Conservation (phyloP, 2,888 invertebrate genomes). For the Pandemis heparana region DNA sequence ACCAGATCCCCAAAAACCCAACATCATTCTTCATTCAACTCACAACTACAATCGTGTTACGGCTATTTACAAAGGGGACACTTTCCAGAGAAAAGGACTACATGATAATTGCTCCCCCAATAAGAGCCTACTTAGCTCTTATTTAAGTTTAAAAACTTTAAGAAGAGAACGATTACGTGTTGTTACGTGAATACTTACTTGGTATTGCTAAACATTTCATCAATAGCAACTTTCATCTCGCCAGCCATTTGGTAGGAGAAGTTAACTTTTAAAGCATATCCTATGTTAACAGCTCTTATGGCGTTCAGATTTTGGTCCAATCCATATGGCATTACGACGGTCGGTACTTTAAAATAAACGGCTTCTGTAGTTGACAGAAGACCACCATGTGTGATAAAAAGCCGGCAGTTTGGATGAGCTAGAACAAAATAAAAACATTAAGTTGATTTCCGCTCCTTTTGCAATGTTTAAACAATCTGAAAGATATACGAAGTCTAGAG, state of each 20-base stretch:
- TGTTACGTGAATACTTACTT: slow-evolving; percentile 10
- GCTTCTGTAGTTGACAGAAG: slow-evolving; percentile 43
- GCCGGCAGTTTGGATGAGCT: slow-evolving; percentile 43
- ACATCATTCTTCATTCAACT: too few relatives aligned
- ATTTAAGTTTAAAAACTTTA: too few relatives aligned
- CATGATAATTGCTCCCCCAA: too few relatives aligned
- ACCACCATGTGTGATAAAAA: slow-evolving; percentile 45
- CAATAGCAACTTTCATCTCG: slow-evolving; percentile 36
- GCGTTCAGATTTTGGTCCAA: slow-evolving; percentile 44
- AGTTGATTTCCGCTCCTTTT: too few relatives aligned
- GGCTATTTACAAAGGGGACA: too few relatives aligned
- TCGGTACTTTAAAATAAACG: slow-evolving; percentile 44
- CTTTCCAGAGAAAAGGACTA: too few relatives aligned
- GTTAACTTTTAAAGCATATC: slow-evolving; percentile 40
- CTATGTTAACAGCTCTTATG: slow-evolving; percentile 40
- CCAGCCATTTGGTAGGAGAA: slow-evolving; percentile 35
- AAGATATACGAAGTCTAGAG: too few relatives aligned
- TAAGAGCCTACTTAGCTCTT: too few relatives aligned
- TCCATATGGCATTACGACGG: slow-evolving; percentile 43
- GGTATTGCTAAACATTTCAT: slow-evolving; percentile 34
- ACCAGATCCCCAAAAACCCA: too few relatives aligned
- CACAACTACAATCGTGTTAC: too few relatives aligned
- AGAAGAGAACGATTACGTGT: too few relatives aligned
- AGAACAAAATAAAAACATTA: not conserved
- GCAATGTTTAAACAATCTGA: too few relatives aligned